Conservation (phyloP, 2,113 vertebrate species). For the Columba livia region DNA sequence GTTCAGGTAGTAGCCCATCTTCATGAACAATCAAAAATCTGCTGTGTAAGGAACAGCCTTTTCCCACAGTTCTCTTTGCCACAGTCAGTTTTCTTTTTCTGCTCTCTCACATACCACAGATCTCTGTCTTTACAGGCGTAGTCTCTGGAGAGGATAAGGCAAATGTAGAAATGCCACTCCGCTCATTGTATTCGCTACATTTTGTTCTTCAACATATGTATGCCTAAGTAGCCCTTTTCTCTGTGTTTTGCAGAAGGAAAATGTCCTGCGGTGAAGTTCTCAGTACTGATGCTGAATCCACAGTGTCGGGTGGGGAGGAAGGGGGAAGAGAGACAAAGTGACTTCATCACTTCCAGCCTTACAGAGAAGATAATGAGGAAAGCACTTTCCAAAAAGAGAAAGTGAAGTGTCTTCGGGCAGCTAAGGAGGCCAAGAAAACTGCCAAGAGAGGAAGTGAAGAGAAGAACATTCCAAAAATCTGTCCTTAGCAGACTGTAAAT, state of each 20-base stretch:
- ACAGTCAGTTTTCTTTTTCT: not conserved
- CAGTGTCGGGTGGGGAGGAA: rapidly evolving
- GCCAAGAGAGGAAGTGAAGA: constrained; percentile 2
- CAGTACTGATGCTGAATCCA: not conserved
- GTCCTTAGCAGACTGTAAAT: constrained; percentile 48
- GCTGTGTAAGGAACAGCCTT: not conserved
- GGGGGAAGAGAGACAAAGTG: not conserved
- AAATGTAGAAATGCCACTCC: not conserved
- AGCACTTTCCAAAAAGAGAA: constrained; percentile 26
- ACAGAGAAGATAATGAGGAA: constrained; percentile 11
- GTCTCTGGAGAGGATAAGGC: not conserved
- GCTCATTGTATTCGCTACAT: not conserved
- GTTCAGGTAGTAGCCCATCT: not conserved
- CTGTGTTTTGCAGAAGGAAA: not conserved
- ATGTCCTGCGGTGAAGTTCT: not conserved
- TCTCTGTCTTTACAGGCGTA: not conserved
- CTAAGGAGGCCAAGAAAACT: not conserved
- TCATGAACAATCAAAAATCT: not conserved
- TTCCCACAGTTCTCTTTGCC: not conserved
- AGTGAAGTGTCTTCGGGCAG: constrained; percentile 15
- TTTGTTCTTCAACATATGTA: not conserved
- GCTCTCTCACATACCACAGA: not conserved
- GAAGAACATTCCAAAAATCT: constrained; percentile 36
- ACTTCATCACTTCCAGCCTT: constrained; percentile 8
- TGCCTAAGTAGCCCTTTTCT: not conserved